Base-by-base conservation (phyloP, 2,888 invertebrate species). In the Nineta flava region DNA sequence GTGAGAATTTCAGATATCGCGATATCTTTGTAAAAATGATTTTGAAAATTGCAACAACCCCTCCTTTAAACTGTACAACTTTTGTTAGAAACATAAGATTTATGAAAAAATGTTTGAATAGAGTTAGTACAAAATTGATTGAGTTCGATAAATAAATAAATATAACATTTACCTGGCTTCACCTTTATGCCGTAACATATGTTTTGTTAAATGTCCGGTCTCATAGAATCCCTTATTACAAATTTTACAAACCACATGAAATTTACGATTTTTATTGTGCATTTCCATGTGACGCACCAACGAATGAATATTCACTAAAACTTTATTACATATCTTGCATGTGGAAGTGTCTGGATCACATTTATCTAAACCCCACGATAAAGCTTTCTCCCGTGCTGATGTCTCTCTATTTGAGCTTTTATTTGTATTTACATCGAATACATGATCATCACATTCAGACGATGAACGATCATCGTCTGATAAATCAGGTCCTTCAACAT, bases 221-320 rank as follows among this genome's bases (percentile, higher is more conserved):
- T 74, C 74, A 1, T 66, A 62, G 60, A 73, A 74, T 34, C 63
- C 57, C 54, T 71, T 70, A 49, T 60, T 63, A 59, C 74, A 74
- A 13, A 55, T 49, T n/a, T 59, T 64, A 56, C 74, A 74, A 50
- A 66, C 52, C 58, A 65, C 66, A 12, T 66, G 16, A 42, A 42
- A 42, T 42, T 42, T 42, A 5, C 42, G 42, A 16, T 42, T 42
- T 42, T 42, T 17, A 17, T 42, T 42, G 17, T 42, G 42, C 42
- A 42, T 42, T 16, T 42, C 42, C 42, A 42, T 42, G 7, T 42
- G 42, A 16, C 42, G 42, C 2, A 17, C 42, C 12, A 42, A 16
- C 16, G 42, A 42, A 42, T 42, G 17, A 4, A 42, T 42, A 16
- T 42, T 42, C 7, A 42, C 42, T 42, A 42, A 16, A 7, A 17